Percentiles rank a stretch among this genome's conserved stretches.
Conservation (phyloP, 2,888 invertebrate genomes). For the Alcis repandata region DNA sequence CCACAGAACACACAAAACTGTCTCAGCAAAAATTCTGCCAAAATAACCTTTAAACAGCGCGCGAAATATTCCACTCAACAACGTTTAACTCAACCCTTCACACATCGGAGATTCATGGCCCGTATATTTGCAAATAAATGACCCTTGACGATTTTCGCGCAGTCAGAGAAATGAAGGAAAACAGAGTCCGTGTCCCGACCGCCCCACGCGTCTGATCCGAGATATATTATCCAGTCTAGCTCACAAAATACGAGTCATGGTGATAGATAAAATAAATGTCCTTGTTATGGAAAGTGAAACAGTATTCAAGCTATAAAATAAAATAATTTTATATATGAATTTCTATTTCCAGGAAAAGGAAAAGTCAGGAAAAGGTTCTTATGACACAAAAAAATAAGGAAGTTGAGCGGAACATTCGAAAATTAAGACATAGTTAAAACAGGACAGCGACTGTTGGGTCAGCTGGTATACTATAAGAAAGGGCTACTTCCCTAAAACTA, state of each 20-base stretch:
- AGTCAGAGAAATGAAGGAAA: conserved; percentile 81
- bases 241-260: conserved; percentile 60
- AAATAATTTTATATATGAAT: no score
- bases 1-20: conserved; percentile 6
- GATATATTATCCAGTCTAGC: conserved; percentile 64
- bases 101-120: conserved; percentile 70
- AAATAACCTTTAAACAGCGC: conserved; percentile 24
- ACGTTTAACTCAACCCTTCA: conserved; percentile 63
- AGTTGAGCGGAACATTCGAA: no score
- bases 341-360: no score
- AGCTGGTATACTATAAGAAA: no score
- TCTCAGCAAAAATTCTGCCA: conserved; percentile 9
- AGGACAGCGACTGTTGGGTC: no score
- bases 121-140: conserved; percentile 81
- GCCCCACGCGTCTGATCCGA: conserved; percentile 58
- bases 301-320: conserved; percentile 5
- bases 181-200: conserved; percentile 62
- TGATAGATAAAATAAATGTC: conserved; percentile 62
- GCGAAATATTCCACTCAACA: conserved; percentile 38
- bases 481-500: no score
- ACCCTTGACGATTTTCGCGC: conserved; percentile 79
- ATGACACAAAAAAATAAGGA: no score
- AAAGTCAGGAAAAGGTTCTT: no score
- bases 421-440: no score
- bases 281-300: conserved; percentile 14